Evolutionary conservation across 2,113 vertebrate genomes (phyloP).

Genomic region (Tupaia chinensis): DNA sequence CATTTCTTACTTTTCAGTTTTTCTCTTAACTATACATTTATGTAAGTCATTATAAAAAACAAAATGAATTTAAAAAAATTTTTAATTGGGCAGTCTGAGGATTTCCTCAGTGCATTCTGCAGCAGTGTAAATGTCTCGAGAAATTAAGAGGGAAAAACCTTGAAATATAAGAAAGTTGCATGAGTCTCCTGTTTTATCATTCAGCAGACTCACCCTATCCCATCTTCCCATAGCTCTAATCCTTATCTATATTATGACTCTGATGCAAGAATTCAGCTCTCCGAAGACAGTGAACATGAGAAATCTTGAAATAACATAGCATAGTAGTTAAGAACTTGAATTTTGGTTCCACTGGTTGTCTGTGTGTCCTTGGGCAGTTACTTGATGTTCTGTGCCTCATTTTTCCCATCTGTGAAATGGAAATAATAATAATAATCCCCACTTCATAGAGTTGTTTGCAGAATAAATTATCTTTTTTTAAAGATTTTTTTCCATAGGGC

Average conservation of each 20-base stretch:
- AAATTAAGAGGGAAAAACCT: neutral
- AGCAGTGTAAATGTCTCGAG: neutral
- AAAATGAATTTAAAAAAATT: neutral
- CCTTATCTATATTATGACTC: neutral
- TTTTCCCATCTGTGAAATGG: neutral
- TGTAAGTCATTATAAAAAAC: neutral
- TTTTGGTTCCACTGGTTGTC: neutral
- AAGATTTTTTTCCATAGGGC: too few species aligned
- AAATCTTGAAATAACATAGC: neutral
- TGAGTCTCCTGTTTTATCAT: neutral
- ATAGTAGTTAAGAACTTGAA: neutral
- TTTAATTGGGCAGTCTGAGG: neutral
- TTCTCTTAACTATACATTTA: slow-evolving; percentile 14
- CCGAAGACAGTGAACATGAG: neutral
- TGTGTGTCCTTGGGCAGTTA: neutral
- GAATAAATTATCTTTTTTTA: neutral
- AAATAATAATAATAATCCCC: neutral
- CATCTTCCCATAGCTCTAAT: neutral
- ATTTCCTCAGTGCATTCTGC: neutral
- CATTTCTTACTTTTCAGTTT: slow-evolving; percentile 29
- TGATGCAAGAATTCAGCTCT: neutral
- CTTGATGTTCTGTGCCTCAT: neutral
- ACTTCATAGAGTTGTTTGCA: neutral
- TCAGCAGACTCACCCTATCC: neutral
- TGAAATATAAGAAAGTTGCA: neutral